Conservation (phyloP, 30 jellyfish, hydroid and myxozoan species). For the Nemopilema nomurai region DNA sequence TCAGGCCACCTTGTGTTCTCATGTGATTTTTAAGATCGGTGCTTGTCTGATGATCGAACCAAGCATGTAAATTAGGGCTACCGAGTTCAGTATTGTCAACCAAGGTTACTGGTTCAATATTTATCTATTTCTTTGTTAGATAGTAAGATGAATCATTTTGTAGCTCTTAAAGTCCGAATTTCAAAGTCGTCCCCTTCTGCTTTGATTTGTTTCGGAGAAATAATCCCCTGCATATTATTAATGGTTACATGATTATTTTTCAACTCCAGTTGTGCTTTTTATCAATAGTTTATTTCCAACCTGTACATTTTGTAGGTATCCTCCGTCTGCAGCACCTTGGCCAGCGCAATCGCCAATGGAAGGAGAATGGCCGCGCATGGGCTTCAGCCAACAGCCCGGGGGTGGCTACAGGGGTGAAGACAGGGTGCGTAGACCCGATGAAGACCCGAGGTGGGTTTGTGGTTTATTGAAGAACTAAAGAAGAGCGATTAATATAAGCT, state of each 20-base stretch:
- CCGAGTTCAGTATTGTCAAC: too few relatives aligned
- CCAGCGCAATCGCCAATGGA: conserved; percentile 30
- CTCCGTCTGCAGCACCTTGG: conserved; percentile 34
- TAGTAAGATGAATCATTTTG: too few relatives aligned
- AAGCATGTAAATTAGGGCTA: too few relatives aligned
- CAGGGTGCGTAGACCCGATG: conserved; percentile 56
- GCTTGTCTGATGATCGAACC: too few relatives aligned
- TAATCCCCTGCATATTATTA: too few relatives aligned
- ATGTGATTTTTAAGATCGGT: neutral
- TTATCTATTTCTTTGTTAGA: too few relatives aligned
- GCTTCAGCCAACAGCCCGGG: conserved; percentile 14
- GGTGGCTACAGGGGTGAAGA: conserved; percentile 48
- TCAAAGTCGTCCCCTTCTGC: too few relatives aligned
- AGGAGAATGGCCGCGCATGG: conserved; percentile 54
- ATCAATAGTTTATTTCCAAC: neutral
- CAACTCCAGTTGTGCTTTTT: too few relatives aligned
- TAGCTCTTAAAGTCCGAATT: too few relatives aligned
- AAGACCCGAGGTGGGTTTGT: conserved; percentile 48
- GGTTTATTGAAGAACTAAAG: neutral
- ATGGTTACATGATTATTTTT: too few relatives aligned
- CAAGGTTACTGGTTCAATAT: too few relatives aligned
- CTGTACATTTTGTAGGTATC: conserved; percentile 8
- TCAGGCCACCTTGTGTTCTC: neutral
- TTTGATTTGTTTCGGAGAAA: too few relatives aligned
- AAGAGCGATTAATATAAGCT: neutral